Conservation (phyloP, 2,888 invertebrate species). For the Pristionchus mayeri region DNA sequence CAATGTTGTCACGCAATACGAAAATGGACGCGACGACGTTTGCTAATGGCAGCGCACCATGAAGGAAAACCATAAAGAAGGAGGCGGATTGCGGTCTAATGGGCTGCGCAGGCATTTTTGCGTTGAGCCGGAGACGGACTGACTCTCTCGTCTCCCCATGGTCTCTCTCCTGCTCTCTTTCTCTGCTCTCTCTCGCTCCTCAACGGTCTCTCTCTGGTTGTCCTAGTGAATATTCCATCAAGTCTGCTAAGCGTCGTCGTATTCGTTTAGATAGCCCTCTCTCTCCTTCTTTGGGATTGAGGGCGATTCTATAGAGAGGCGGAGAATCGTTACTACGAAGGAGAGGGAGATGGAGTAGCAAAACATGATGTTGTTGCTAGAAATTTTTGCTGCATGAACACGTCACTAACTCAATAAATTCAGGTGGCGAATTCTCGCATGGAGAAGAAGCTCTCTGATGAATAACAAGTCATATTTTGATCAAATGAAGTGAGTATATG, state of each 20-base stretch:
- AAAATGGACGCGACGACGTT: conserved; percentile 32
- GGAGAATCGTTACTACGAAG: background rate
- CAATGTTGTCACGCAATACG: background rate
- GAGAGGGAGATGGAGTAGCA: background rate
- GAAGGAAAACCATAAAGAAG: conserved; percentile 36
- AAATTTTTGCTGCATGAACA: background rate
- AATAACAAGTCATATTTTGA: too few species aligned
- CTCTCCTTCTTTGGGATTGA: background rate
- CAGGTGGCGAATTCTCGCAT: too few species aligned
- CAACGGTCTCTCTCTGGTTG: background rate
- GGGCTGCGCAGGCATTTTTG: conserved; percentile 22
- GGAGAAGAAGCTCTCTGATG: too few species aligned
- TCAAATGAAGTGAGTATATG: too few species aligned
- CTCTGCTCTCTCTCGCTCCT: background rate
- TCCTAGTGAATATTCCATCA: conserved; percentile 45
- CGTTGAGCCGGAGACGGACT: background rate
- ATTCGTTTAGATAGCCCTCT: conserved; percentile 36
- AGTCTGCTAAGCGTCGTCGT: background rate
- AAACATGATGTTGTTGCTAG: background rate
- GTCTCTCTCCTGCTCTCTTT: background rate
- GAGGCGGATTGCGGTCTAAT: background rate
- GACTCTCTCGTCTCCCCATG: background rate
- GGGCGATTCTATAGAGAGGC: background rate
- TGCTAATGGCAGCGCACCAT: conserved; percentile 22
- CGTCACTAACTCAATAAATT: background rate